Evolutionary conservation across 2,888 invertebrate genomes (phyloP).

Genomic region (Sabellastarte sp.): DNA sequence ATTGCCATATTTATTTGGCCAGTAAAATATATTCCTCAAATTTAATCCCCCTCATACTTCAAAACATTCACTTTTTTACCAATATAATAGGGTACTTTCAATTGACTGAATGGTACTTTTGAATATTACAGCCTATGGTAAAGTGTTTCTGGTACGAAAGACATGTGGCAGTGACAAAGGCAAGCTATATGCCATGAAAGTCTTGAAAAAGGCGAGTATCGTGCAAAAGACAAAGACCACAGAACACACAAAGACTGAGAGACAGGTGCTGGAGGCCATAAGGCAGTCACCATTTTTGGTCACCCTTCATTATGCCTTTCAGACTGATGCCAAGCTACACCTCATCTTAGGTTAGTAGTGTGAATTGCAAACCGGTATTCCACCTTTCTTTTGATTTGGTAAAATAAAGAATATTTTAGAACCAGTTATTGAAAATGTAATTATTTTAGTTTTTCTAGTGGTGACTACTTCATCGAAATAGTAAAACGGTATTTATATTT

Average conservation of each 20-base stretch:
- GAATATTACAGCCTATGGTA: conserved; percentile 65
- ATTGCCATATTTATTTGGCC: no score
- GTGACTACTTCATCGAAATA: background rate
- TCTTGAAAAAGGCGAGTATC: conserved; percentile 91
- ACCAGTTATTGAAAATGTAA: no score
- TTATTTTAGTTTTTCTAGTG: background rate
- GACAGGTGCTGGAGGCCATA: conserved; percentile 94
- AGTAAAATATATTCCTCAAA: no score
- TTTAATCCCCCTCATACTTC: no score
- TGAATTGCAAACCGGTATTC: background rate
- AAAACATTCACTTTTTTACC: no score
- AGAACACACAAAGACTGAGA: conserved; percentile 94
- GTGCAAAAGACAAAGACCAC: conserved; percentile 68
- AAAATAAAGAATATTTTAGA: background rate
- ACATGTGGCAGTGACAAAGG: conserved; percentile 79
- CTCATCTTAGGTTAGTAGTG: conserved; percentile 94
- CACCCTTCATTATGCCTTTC: conserved; percentile 96
- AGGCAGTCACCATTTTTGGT: conserved; percentile 93
- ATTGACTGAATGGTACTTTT: no score
- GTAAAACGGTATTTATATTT: background rate
- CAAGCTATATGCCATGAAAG: conserved; percentile 96
- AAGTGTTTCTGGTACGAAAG: conserved; percentile 92
- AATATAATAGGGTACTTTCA: no score
- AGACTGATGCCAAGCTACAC: conserved; percentile 94
- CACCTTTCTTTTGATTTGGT: background rate